phyloP scores from a whole-genome alignment of 1,140 invertebrate species.

The Drosophila lacteicornis region DNA sequence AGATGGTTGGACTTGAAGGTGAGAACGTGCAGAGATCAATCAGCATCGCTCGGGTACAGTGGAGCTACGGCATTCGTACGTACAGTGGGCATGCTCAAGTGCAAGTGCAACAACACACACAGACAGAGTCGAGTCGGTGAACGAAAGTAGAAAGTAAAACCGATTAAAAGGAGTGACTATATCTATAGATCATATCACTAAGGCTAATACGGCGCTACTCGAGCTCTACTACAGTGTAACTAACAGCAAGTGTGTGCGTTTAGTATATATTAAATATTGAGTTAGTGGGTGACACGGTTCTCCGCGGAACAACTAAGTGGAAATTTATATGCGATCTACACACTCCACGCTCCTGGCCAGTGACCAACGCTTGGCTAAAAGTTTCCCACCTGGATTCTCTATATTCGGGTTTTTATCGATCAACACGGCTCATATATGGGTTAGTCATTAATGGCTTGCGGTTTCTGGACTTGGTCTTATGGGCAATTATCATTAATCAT shows the following conservation, averaged over 20 bases:
- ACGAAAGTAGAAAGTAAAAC: slow-evolving; percentile 68
- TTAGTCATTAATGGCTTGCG: slow-evolving; percentile 23
- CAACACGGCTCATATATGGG: slow-evolving; percentile 12
- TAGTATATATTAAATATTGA: not conserved
- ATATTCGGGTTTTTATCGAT: slow-evolving; percentile 13
- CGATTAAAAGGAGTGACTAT: slow-evolving; percentile 47
- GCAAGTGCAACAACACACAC: slow-evolving; percentile 64
- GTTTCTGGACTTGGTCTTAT: slow-evolving; percentile 25
- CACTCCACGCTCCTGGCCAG: slow-evolving; percentile 40
- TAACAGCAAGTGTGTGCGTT: slow-evolving; percentile 14
- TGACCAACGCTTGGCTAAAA: slow-evolving; percentile 7
- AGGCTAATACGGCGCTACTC: slow-evolving; percentile 9
- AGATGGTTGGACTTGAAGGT: slow-evolving; percentile 52
- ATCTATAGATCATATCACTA: slow-evolving; percentile 20
- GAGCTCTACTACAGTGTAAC: slow-evolving; percentile 16
- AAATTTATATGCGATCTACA: slow-evolving; percentile 39
- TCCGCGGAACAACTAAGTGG: slow-evolving; percentile 32
- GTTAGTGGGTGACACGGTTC: slow-evolving; percentile 12
- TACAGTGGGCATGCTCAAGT: slow-evolving; percentile 48
- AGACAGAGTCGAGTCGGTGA: slow-evolving; percentile 37
- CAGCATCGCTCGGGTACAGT: slow-evolving; percentile 38
- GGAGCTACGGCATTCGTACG: slow-evolving; percentile 39
- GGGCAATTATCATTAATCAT: slow-evolving; percentile 29
- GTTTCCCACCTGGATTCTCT: not conserved
- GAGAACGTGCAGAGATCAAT: slow-evolving; percentile 70